These are phyloP conservation scores for Percopsis omiscomaycus DNA, from an alignment of 2,797 vertebrate genomes.

Conservation along the genomic window DNA sequence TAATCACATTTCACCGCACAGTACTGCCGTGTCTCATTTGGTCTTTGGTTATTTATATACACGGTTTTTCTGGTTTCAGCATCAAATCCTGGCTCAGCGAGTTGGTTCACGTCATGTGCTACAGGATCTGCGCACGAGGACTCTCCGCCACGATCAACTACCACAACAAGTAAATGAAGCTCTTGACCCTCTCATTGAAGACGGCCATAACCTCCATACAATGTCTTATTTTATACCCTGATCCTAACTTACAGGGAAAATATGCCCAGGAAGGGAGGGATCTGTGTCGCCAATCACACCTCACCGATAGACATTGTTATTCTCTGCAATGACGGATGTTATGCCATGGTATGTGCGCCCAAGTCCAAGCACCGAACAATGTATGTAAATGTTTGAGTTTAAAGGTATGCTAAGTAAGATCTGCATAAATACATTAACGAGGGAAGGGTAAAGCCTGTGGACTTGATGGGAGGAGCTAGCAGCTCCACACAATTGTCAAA, in stretches of 20 bases:
- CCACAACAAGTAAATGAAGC: slow-evolving; percentile 86
- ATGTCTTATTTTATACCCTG: not conserved
- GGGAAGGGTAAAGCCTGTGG: no score
- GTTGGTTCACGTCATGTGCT: slow-evolving; percentile 92
- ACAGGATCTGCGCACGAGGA: slow-evolving; percentile 91
- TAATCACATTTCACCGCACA: not conserved
- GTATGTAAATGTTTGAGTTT: no score
- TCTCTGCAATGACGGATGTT: slow-evolving; percentile 93
- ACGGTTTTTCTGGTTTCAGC: slow-evolving; percentile 62
- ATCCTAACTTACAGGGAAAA: slow-evolving; percentile 82
- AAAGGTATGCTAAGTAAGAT: no score
- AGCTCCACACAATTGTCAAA: no score
- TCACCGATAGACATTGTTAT: slow-evolving; percentile 93
- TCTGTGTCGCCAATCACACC: slow-evolving; percentile 98
- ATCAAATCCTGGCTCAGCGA: slow-evolving; percentile 89
- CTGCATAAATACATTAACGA: no score
- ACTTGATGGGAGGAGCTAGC: no score
- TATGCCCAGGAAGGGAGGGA: slow-evolving; percentile 90
- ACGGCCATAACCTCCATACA: not conserved
- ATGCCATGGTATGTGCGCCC: slow-evolving; percentile 87
- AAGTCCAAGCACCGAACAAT: not conserved
- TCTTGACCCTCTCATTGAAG: not conserved
- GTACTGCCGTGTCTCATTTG: not conserved
- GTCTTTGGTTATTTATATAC: not conserved
- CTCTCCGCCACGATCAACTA: slow-evolving; percentile 91